These are phyloP conservation scores for Garra rufa DNA, from an alignment of 2,113 vertebrate species.

Conservation along the genomic window DNA sequence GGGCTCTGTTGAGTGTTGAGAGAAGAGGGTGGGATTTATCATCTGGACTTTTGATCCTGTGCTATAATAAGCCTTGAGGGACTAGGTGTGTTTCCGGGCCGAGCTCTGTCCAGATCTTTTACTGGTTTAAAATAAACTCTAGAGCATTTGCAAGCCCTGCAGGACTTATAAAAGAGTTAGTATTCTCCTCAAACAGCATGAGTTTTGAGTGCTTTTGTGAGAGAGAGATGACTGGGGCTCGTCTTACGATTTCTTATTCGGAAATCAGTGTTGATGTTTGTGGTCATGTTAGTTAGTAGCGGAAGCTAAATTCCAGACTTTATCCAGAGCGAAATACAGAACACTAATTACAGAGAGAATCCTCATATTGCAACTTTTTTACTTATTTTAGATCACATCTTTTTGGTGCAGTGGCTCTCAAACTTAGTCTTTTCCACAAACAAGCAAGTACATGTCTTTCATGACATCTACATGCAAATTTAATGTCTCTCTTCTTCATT, in stretches of 20 bases:
- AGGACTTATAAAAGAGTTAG: constrained; percentile 26
- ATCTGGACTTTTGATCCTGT: constrained; percentile 17
- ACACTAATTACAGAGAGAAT: neutral
- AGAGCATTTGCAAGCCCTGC: constrained; percentile 30
- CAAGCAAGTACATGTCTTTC: neutral
- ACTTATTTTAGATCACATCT: neutral
- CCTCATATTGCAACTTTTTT: neutral
- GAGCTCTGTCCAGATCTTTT: constrained; percentile 29
- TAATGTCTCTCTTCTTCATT: too few relatives aligned
- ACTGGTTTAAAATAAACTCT: constrained; percentile 44
- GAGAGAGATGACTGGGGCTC: neutral
- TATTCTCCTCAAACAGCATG: constrained; percentile 28
- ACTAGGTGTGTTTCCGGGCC: constrained; percentile 34
- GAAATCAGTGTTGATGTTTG: constrained; percentile 2
- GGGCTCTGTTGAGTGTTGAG: constrained; percentile 25
- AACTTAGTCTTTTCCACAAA: neutral
- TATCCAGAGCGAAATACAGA: constrained; percentile 2
- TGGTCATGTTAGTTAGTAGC: constrained; percentile 17
- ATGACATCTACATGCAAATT: neutral
- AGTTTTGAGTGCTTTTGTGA: constrained; percentile 2
- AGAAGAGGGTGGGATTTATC: constrained; percentile 8
- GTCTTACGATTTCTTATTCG: neutral
- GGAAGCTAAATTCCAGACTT: neutral
- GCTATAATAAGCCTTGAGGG: constrained; percentile 20
- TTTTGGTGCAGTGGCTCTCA: neutral